phyloP scores from a whole-genome alignment of 2,797 vertebrate genomes.

The Alauda arvensis region DNA sequence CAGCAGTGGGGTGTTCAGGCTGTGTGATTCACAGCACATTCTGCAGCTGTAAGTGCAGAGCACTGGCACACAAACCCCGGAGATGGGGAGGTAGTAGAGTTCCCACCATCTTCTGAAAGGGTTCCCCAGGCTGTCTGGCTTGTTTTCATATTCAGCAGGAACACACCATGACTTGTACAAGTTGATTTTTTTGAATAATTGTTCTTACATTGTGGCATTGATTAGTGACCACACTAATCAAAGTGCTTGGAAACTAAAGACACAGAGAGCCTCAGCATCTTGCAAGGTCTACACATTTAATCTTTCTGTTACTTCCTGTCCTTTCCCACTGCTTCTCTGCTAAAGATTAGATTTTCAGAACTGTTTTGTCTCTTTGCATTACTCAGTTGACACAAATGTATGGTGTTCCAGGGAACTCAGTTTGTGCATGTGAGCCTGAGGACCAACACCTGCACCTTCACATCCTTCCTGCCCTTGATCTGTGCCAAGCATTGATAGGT shows the following conservation, averaged over 20 bases:
- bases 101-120: not conserved
- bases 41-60: not conserved
- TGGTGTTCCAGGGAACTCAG: not conserved
- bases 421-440: not conserved
- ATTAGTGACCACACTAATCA: not conserved
- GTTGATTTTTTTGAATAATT: not conserved
- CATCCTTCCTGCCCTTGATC: not conserved
- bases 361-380: not conserved
- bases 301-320: not conserved
- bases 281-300: not conserved
- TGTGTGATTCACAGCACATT: fast-evolving
- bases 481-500: not conserved
- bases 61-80: not conserved
- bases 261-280: not conserved
- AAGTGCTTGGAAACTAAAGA: not conserved
- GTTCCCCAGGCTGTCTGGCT: not conserved
- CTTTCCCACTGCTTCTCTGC: fast-evolving
- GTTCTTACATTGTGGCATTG: not conserved
- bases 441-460: not conserved
- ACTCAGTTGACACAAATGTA: not conserved
- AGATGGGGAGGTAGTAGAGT: not conserved
- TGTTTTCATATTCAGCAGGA: not conserved
- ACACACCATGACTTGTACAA: not conserved
- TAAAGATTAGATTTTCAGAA: not conserved
- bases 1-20: not conserved